These are phyloP conservation scores for Mustela lutreola DNA, from an alignment of 2,113 vertebrate genomes.

Conservation along the genomic window DNA sequence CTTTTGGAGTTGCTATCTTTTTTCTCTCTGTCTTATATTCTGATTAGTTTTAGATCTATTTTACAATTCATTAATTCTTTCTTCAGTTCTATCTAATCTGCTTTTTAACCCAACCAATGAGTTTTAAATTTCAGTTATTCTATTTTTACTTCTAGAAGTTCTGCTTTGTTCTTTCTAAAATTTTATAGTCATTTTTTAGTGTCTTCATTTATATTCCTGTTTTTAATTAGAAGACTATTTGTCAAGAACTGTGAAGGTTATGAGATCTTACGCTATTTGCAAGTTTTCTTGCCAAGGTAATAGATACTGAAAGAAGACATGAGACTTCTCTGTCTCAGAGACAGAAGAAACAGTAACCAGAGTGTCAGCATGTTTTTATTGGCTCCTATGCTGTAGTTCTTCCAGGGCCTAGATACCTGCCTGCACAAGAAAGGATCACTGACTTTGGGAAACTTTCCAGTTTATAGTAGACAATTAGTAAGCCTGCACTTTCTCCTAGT, in stretches of 20 bases:
- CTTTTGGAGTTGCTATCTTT: neutral
- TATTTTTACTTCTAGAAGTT: constrained; percentile 24
- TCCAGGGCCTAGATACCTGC: neutral
- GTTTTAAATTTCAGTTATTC: neutral
- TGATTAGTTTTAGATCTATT: neutral
- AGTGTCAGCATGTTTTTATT: neutral
- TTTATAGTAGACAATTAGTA: neutral
- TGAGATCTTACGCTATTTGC: neutral
- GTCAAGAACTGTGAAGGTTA: neutral
- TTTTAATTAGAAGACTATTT: constrained; percentile 11
- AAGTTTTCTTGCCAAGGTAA: neutral
- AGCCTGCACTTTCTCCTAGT: neutral
- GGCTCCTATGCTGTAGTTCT: neutral
- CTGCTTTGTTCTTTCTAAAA: neutral
- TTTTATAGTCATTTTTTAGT: neutral
- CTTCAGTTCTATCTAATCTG: neutral
- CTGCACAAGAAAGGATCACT: neutral
- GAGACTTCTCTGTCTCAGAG: neutral
- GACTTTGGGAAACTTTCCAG: neutral
- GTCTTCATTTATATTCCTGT: neutral
- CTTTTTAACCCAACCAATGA: neutral
- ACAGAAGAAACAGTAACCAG: neutral
- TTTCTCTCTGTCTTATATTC: constrained; percentile 20
- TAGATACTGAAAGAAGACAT: neutral
- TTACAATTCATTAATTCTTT: neutral